Conservation (phyloP, 2,888 invertebrate species). For the Volucella zonaria region DNA sequence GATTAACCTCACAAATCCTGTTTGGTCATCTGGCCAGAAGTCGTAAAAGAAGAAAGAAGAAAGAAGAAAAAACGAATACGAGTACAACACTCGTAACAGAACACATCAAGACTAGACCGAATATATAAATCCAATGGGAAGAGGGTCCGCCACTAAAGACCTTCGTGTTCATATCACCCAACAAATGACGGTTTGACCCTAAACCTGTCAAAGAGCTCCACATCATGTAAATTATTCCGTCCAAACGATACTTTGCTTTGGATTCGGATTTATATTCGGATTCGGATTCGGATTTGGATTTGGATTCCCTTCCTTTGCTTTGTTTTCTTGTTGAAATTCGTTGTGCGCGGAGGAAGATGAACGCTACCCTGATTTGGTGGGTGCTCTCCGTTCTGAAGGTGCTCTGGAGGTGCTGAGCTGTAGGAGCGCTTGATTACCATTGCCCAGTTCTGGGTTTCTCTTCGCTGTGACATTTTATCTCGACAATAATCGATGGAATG, state of each 20-base stretch:
- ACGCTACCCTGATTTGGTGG: neutral
- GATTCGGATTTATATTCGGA: too few relatives aligned
- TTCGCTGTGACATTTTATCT: conserved; percentile 63
- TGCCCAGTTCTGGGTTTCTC: too few relatives aligned
- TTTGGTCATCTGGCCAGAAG: conserved; percentile 57
- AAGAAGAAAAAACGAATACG: too few relatives aligned
- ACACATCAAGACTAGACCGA: neutral
- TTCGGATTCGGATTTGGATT: neutral
- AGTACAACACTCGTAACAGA: conserved; percentile 2
- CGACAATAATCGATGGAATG: conserved; percentile 71
- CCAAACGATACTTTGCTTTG: too few relatives aligned
- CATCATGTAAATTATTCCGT: conserved; percentile 66
- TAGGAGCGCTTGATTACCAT: neutral
- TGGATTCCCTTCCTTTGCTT: conserved; percentile 19
- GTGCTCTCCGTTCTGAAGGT: neutral
- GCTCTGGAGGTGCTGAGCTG: conserved; percentile 1
- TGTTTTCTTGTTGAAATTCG: neutral
- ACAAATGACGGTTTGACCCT: conserved; percentile 68
- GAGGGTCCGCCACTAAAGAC: conserved; percentile 44
- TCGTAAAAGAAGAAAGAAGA: conserved; percentile 42
- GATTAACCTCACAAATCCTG: conserved; percentile 69
- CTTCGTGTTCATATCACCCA: conserved; percentile 58
- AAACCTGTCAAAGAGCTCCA: conserved; percentile 70
- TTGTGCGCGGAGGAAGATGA: neutral
- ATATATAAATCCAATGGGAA: neutral